These are phyloP conservation scores for Synanthedon tipuliformis DNA, from an alignment of 2,888 invertebrate genomes.

Conservation along the genomic window DNA sequence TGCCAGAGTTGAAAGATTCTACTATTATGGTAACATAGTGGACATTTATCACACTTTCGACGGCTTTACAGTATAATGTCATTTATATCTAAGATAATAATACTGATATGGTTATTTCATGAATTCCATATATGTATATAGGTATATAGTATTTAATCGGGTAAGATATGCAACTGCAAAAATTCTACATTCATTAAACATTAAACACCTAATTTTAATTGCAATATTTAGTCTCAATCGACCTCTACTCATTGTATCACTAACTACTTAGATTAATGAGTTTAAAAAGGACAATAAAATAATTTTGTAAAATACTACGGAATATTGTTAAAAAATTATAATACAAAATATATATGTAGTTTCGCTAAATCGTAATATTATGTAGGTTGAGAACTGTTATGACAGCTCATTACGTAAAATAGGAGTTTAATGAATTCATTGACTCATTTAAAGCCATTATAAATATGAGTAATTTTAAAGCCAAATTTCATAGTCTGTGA, in stretches of 20 bases:
- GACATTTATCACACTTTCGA: slow-evolving; percentile 11
- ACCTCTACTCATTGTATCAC: slow-evolving; percentile 39
- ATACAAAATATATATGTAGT: slow-evolving; percentile 53
- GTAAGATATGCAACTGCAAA: slow-evolving; percentile 44
- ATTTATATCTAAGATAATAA: slow-evolving; percentile 6
- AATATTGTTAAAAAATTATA: slow-evolving; percentile 66
- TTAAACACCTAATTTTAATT: slow-evolving; percentile 41
- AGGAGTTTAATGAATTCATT: slow-evolving; percentile 55
- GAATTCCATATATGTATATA: background rate
- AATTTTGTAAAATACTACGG: slow-evolving; percentile 58
- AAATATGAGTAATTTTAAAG: slow-evolving; percentile 63
- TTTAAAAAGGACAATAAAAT: slow-evolving; percentile 50
- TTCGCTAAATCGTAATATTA: slow-evolving; percentile 41
- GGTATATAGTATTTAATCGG: background rate
- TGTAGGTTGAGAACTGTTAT: slow-evolving; percentile 31
- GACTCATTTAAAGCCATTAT: slow-evolving; percentile 65
- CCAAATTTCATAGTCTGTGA: slow-evolving; percentile 71
- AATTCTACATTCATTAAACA: slow-evolving; percentile 30
- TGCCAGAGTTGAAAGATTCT: slow-evolving; percentile 2
- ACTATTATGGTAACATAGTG: slow-evolving; percentile 11
- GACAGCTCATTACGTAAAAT: slow-evolving; percentile 38
- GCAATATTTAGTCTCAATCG: slow-evolving; percentile 43
- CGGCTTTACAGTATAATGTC: slow-evolving; percentile 3
- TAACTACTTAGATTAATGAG: slow-evolving; percentile 42
- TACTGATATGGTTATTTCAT: slow-evolving; percentile 1